Percentiles rank a stretch among this genome's conserved stretches.
phyloP scores from a whole-genome alignment of 1,140 invertebrate species.

The Drosophila murphyi region DNA sequence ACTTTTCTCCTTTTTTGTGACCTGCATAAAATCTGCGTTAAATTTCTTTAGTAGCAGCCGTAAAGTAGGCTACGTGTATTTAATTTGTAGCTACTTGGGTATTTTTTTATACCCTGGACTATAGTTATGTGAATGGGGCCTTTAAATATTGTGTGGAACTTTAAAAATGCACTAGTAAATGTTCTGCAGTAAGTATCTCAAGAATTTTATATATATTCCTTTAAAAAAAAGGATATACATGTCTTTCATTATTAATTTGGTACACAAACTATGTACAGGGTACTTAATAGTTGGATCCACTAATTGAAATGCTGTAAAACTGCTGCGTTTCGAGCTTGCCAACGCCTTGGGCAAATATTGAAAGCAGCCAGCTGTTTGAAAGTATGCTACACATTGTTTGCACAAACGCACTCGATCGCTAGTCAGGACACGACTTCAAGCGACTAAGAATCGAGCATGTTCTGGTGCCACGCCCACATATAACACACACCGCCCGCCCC shows the following conservation, averaged over 20 bases:
- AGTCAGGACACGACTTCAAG: constrained; percentile 39
- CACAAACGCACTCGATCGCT: constrained; percentile 52
- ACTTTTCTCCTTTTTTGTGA: constrained; percentile 21
- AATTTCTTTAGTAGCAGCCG: constrained; percentile 38
- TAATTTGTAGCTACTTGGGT: constrained; percentile 42
- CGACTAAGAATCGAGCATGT: not conserved
- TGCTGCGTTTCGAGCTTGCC: constrained; percentile 16
- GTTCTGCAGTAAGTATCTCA: too few species aligned
- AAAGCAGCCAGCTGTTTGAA: constrained; percentile 21
- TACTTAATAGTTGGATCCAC: not conserved
- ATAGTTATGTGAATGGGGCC: not conserved
- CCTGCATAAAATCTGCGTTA: constrained; percentile 59
- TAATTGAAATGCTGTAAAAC: not conserved
- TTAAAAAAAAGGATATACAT: too few species aligned
- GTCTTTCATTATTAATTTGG: too few species aligned
- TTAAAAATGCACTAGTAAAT: too few species aligned
- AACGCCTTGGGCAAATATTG: constrained; percentile 64
- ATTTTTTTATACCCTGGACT: constrained; percentile 6
- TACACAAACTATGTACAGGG: not conserved
- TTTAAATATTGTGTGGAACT: not conserved
- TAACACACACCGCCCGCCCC: not conserved
- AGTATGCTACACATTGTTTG: constrained; percentile 33
- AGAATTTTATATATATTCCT: too few species aligned
- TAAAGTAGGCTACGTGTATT: constrained; percentile 61
- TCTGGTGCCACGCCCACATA: constrained; percentile 9